Base-by-base conservation (phyloP, 2,797 vertebrate species). In the Sphaeramia orbicularis region DNA sequence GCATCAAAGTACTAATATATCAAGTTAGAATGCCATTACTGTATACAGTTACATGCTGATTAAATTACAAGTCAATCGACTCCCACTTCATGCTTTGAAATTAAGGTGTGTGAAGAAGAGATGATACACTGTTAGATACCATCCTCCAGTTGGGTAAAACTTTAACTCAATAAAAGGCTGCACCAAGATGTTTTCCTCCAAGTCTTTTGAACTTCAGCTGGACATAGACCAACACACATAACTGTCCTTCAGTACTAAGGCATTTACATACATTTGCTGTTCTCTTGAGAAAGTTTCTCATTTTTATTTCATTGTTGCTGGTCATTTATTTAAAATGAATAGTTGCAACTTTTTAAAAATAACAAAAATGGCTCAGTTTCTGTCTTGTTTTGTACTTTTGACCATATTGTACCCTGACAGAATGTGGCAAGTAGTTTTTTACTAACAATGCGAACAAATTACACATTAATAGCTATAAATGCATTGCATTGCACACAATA, bases 1-100 rank as follows among this genome's bases (percentile, higher is more conserved):
- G 12, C 4, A 18, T 35, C 2, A 48, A 10, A 54, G 65, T 37
- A 0, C 32, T 0, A 2, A 43, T 49, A 65, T 2, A 88, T 86
- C 43, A 51, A 16, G 49, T 86, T 80, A 74, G 3, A 37, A 24
- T 7, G 11, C 63, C 84, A 85, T 90, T 86, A 91, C 47, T 62
- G 79, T 71, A 60, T 87, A 65, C 4, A 0, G 66, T 86, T 87
- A 77, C 84, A 77, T 1, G 2, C 2, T 65, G 61, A 88, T 83
- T 73, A 43, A 58, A 89, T 87, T 71, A 57, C 19, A 54, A 15
- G 18, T 55, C 40, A 4, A 21, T 48, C 18, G 18, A 18, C 3
- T 1, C 7, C 50, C 14, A 11, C 10, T 32, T 14, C 21, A 15
- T 10, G 40, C n/a, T 9, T 21, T 43, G 21, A 14, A 14, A 56